Evolutionary conservation across 2,888 invertebrate genomes (phyloP).

Genomic region (Oscheius sp.): DNA sequence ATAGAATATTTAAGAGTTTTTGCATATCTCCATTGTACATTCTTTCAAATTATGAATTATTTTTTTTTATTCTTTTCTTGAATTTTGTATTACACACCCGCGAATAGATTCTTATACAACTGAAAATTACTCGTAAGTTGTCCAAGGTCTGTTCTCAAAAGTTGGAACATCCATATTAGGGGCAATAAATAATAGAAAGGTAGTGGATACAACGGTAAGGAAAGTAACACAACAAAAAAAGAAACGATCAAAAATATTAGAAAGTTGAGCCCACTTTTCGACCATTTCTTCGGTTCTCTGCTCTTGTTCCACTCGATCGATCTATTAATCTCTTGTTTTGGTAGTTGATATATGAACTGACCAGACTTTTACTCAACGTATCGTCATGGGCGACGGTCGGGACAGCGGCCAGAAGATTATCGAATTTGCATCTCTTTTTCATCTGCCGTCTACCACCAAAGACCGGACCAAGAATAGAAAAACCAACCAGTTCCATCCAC

Average conservation of each 20-base stretch:
- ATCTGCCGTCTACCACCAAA: constrained; percentile 69
- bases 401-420: neutral
- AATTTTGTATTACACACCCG: too few relatives aligned
- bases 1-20: too few relatives aligned
- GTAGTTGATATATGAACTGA: constrained; percentile 8
- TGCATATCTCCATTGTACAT: too few relatives aligned
- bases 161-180: constrained; percentile 38
- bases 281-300: constrained; percentile 43
- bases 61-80: too few relatives aligned
- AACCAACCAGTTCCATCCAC: constrained; percentile 73
- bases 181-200: constrained; percentile 47
- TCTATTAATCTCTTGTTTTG: constrained; percentile 31
- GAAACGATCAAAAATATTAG: constrained; percentile 59
- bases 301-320: constrained; percentile 43
- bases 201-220: constrained; percentile 40
- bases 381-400: constrained; percentile 31
- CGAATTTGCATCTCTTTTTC: constrained; percentile 33
- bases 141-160: constrained; percentile 26
- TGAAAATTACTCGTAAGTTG: neutral
- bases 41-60: too few relatives aligned
- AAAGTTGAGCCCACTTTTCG: constrained; percentile 52
- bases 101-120: too few relatives aligned
- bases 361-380: constrained; percentile 40
- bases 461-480: constrained; percentile 71
- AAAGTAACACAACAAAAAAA: constrained; percentile 56